Base-by-base conservation (phyloP, 2,113 vertebrate species). In the Rhea americana region DNA sequence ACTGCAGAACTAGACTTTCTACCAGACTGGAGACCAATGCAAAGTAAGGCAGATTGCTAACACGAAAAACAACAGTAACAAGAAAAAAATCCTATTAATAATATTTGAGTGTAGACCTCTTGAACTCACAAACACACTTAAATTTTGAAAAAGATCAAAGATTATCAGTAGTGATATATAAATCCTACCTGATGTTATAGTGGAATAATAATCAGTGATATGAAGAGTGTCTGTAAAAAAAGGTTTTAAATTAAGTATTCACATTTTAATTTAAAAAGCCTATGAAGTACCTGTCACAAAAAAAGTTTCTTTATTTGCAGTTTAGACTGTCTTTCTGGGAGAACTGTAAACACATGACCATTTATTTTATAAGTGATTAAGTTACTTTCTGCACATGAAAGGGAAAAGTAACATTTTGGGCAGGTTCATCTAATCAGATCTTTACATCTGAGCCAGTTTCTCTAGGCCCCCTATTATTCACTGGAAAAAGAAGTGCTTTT, bases 141-240 rank as follows among this genome's bases (percentile, higher is more conserved):
- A 63, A 66, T 66, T 76, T 13, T 74, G 67, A 89, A 30, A 9
- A 45, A 19, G 22, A 63, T 11, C 76, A 35, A 76, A 86, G 22
- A 15, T 10, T 39, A 47, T 17, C 43, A 53, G 37, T 26, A 16
- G 35, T 19, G 39, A 91, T 12, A 35, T 7, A 80, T 35, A 21
- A 84, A 50, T 74, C 95, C 21, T 96, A 97, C 96, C 95, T 93
- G 94, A 35, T 45, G 67, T 37, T 43, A 32, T 0, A 13, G 90
- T 45, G 15, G 94, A 77, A 26, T 91, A 87, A 87, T 82, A 76
- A 82, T 77, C 87, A 53, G 83, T 61, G 48, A 51, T 15, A 11
- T 22, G 18, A 51, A 85, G 16, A 13, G 22, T 0, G 59, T 90
- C 93, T 96, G 83, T 65, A 37, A 71, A 74, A 84, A 13, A 43